Evolutionary conservation across 1,140 invertebrate genomes (phyloP).

Genomic region (Zaprionus vittiger): DNA sequence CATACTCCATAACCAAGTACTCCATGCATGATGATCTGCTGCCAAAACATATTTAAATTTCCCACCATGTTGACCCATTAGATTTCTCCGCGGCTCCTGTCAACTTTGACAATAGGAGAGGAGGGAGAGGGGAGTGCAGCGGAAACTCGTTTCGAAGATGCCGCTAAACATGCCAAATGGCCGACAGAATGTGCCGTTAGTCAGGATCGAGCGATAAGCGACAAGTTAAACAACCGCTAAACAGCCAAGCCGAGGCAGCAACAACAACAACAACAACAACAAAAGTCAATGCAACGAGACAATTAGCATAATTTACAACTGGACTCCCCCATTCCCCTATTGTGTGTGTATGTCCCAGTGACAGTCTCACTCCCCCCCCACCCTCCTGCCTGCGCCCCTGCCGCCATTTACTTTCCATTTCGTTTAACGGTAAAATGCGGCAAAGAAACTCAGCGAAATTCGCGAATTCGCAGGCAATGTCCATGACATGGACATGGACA

Average conservation of each 20-base stretch:
- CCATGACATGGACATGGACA: conserved; percentile 39
- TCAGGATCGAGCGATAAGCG: conserved; percentile 59
- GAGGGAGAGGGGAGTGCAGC: not conserved
- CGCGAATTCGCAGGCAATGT: conserved; percentile 31
- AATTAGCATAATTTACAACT: conserved; percentile 77
- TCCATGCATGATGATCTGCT: not conserved
- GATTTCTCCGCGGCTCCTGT: conserved; percentile 44
- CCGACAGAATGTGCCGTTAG: conserved; percentile 58
- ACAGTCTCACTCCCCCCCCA: not conserved
- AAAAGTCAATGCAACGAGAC: conserved; percentile 43
- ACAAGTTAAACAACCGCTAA: conserved; percentile 40
- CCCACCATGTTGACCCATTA: conserved; percentile 1
- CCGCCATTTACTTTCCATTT: conserved; percentile 74
- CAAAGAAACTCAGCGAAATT: conserved; percentile 59
- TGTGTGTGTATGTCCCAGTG: conserved; percentile 15
- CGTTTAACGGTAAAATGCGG: conserved; percentile 70
- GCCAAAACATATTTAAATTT: not conserved
- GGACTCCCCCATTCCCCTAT: conserved; percentile 1
- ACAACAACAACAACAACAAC: conserved; percentile 23
- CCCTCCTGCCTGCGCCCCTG: not conserved
- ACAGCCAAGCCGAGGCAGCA: conserved; percentile 1
- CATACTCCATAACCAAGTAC: not conserved
- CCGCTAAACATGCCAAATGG: conserved; percentile 42
- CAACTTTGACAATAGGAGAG: conserved; percentile 23
- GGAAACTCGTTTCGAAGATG: conserved; percentile 20